Conservation (phyloP, 2,113 vertebrate species). For the Callopanchax toddi region DNA sequence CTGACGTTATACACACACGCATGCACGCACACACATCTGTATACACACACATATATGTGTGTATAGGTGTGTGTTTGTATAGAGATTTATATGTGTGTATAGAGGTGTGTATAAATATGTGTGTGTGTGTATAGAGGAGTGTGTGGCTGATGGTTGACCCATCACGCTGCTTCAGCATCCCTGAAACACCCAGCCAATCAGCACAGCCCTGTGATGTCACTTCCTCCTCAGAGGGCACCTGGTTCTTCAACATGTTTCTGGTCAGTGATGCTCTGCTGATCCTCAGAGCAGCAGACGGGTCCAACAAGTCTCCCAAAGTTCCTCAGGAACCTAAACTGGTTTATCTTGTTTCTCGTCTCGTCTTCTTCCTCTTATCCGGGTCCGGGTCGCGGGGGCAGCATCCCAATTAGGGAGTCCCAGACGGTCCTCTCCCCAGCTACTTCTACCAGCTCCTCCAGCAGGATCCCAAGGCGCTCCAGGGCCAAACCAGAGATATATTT, state of each 20-base stretch:
- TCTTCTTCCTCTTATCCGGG: constrained; percentile 14
- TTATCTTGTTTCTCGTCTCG: neutral
- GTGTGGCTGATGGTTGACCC: constrained; percentile 70
- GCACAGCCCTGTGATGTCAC: constrained; percentile 74
- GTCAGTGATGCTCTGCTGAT: constrained; percentile 27
- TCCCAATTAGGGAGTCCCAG: no score
- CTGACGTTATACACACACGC: constrained; percentile 79
- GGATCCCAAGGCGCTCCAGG: no score
- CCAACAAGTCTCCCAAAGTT: neutral
- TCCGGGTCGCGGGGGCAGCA: no score
- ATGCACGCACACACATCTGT: constrained; percentile 71
- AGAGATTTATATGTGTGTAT: constrained; percentile 26
- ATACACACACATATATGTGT: constrained; percentile 57
- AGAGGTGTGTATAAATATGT: neutral
- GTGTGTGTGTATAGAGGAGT: neutral
- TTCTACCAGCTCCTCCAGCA: no score
- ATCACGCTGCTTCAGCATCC: constrained; percentile 81
- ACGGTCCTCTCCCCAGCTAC: no score
- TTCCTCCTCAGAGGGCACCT: constrained; percentile 69
- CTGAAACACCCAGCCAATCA: constrained; percentile 72
- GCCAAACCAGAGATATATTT: no score
- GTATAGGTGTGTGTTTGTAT: constrained; percentile 13
- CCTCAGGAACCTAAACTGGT: neutral
- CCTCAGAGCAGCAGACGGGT: neutral
- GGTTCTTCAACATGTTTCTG: constrained; percentile 35